Base-by-base conservation (phyloP, 2,888 invertebrate genomes). In the Argyresthia albistria region DNA sequence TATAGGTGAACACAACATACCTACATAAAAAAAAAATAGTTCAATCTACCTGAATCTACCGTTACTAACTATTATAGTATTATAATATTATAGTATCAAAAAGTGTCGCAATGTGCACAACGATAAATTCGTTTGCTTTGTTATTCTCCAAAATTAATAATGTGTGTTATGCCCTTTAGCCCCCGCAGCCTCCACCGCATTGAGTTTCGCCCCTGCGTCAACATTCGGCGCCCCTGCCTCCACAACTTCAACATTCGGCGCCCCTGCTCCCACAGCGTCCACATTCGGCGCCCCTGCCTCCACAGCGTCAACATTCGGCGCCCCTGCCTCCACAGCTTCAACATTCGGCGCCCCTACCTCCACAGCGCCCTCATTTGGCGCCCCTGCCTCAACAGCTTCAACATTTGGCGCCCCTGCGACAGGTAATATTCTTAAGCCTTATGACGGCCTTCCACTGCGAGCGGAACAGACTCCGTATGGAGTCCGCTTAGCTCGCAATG, bases 371-470 rank as follows among this genome's bases (percentile, higher is more conserved):
- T 14, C 47, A 15, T 49, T 47, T 50, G 52, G 52, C 6, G 43
- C 52, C 15, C 46, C 8, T 15, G 10, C 48, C 8, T 50, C 58
- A 54, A 59, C 57, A 58, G 60, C 56, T 25, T 55, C 59, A 49
- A 50, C 59, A 0, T 67, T 67, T n/a, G 62, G 61, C 8, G 56
- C 64, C 12, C 50, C 58, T 43, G 55, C 51, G 16, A 45, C 8
- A 43, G 16, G 25, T 43, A 6, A 25, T 6, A 25, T 6, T 25
- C 6, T 25, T 25, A 25, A 4, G 6, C 6, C 3, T 25, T 25
- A 25, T n/a, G n/a, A n/a, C n/a, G n/a, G n/a, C n/a, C n/a, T n/a
- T n/a, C n/a, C n/a, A n/a, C n/a, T n/a, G n/a, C n/a, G n/a, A n/a
- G n/a, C n/a, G n/a, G n/a, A n/a, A n/a, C n/a, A n/a, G n/a, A n/a